A percentile compares a stretch with the other conserved stretches of the same genome.
Evolutionary conservation across 2,113 vertebrate species (phyloP).

Genomic region (Synchiropus splendidus): DNA sequence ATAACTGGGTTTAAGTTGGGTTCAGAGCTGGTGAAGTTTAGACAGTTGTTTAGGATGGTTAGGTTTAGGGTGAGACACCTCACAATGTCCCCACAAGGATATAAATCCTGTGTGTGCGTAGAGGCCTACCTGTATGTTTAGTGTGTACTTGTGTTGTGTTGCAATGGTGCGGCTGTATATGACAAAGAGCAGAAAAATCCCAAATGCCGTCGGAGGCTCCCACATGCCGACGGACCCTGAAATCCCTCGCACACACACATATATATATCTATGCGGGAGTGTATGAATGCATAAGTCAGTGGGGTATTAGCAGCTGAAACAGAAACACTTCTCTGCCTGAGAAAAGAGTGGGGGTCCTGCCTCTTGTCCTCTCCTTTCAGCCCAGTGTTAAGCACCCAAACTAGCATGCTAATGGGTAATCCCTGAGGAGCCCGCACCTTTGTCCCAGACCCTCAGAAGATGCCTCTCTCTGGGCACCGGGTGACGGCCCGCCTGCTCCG

Average conservation of each 20-base stretch:
- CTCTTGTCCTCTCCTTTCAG: slow-evolving; percentile 62
- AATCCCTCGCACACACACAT: slow-evolving; percentile 11
- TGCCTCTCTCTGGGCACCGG: slow-evolving; percentile 58
- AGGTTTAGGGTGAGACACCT: no score
- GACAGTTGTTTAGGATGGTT: no score
- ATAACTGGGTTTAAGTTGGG: no score
- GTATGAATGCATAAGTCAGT: slow-evolving; percentile 52
- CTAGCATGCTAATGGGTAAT: slow-evolving; percentile 68
- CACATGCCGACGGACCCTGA: slow-evolving; percentile 31
- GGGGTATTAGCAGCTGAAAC: slow-evolving; percentile 63
- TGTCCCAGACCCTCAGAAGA: slow-evolving; percentile 54
- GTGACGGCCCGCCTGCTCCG: slow-evolving; percentile 54
- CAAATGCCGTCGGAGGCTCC: no score
- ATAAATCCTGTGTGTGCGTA: no score
- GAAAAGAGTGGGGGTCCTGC: slow-evolving; percentile 48
- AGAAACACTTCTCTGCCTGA: slow-evolving; percentile 60
- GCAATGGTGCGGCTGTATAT: no score
- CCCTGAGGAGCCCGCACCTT: slow-evolving; percentile 65
- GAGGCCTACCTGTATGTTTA: no score
- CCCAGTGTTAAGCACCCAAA: slow-evolving; percentile 66
- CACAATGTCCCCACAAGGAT: no score
- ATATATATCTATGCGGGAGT: slow-evolving; percentile 51
- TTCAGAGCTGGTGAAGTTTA: no score
- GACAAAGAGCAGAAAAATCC: no score
- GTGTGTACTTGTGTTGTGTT: no score